Conservation (phyloP, 2,888 invertebrate species). For the Spilosoma lubricipeda region DNA sequence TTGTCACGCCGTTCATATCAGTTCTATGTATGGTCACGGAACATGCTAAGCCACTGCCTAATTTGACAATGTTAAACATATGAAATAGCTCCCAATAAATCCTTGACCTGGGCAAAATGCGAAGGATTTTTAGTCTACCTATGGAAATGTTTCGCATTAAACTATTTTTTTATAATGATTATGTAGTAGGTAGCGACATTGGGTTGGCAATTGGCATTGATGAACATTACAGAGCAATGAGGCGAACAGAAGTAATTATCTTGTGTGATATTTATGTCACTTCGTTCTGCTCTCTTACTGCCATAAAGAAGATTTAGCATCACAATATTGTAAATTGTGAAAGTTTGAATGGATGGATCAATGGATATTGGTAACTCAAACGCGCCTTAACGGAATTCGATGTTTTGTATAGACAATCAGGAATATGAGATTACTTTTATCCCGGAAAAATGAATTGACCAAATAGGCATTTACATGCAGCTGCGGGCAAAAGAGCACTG, state of each 20-base stretch:
- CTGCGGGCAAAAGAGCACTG: neutral
- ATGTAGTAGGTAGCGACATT: conserved; percentile 45
- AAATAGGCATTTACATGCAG: neutral
- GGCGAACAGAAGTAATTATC: conserved; percentile 21
- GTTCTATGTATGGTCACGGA: conserved; percentile 15
- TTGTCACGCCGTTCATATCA: conserved; percentile 18
- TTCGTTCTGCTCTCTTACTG: conserved; percentile 62
- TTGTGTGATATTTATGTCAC: conserved; percentile 69
- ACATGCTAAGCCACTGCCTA: conserved; percentile 10
- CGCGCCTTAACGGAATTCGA: neutral
- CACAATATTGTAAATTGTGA: neutral
- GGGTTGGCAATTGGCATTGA: conserved; percentile 47
- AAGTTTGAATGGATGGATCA: neutral
- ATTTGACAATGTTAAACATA: conserved; percentile 17
- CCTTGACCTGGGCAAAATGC: conserved; percentile 18
- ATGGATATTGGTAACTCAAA: neutral
- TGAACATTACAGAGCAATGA: conserved; percentile 35
- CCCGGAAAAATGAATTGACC: neutral
- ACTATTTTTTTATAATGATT: conserved; percentile 18
- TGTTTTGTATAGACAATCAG: neutral
- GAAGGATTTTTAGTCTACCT: conserved; percentile 7
- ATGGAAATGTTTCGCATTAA: conserved; percentile 5
- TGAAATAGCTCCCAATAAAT: conserved; percentile 6
- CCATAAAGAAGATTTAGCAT: conserved; percentile 59
- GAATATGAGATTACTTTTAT: neutral